phyloP scores from a whole-genome alignment of 2,797 vertebrate genomes.

The Gephyroberyx darwinii region DNA sequence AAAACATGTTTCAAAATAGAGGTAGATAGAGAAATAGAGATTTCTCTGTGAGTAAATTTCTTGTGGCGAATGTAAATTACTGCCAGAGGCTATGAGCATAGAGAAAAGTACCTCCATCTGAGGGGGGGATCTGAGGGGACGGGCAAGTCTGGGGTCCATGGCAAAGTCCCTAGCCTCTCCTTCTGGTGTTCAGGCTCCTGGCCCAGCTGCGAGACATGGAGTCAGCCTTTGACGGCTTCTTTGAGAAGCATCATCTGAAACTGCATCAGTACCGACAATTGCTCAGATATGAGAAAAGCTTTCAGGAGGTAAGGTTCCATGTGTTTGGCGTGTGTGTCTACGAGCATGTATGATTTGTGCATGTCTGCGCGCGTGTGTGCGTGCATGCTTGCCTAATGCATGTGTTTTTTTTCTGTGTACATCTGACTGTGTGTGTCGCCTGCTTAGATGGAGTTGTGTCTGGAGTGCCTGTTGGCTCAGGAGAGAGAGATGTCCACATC shows the following conservation, averaged over 20 bases:
- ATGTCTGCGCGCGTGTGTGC: neutral
- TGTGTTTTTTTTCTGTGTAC: neutral
- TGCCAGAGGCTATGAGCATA: neutral
- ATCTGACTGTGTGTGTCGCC: constrained; percentile 11
- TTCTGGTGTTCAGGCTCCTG: constrained; percentile 84
- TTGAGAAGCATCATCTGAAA: constrained; percentile 97
- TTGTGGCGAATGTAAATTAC: neutral
- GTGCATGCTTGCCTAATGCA: neutral
- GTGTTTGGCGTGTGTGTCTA: neutral
- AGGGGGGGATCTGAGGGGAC: neutral
- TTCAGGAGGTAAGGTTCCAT: constrained; percentile 85
- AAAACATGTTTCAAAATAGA: no score
- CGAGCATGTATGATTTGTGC: neutral
- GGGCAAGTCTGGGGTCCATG: neutral
- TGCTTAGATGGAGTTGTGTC: constrained; percentile 85
- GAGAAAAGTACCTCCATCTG: neutral
- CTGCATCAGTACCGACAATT: constrained; percentile 94
- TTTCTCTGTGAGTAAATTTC: no score
- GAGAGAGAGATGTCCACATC: constrained; percentile 83
- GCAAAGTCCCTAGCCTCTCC: neutral
- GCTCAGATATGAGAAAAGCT: constrained; percentile 92
- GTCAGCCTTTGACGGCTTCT: constrained; percentile 96
- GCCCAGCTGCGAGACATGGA: constrained; percentile 95
- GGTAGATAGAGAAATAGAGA: no score
- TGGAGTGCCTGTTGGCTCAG: constrained; percentile 85